Conservation (phyloP, 2,888 invertebrate genomes). For the Conops quadrifasciatus region DNA sequence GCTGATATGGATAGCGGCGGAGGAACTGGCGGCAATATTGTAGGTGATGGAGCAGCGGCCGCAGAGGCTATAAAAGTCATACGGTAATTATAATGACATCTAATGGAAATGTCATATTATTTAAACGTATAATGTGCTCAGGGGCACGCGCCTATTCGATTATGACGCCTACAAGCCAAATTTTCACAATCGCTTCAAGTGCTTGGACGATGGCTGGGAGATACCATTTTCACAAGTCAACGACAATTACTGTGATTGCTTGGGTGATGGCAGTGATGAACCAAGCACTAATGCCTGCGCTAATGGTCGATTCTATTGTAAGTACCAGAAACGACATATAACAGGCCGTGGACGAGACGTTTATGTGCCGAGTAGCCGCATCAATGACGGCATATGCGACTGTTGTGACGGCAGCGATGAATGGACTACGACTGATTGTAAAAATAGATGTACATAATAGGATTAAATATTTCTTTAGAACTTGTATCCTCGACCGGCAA, state of each 20-base stretch:
- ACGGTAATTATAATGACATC: conserved; percentile 46
- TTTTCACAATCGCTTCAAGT: conserved; percentile 65
- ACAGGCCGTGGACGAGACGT: conserved; percentile 62
- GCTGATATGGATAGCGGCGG: conserved; percentile 37
- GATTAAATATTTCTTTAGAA: conserved; percentile 1
- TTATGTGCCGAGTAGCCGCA: conserved; percentile 77
- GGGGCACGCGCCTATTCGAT: conserved; percentile 65
- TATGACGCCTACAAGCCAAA: conserved; percentile 65
- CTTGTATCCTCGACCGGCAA: neutral
- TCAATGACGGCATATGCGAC: conserved; percentile 95
- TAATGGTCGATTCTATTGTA: conserved; percentile 84
- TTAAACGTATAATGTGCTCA: conserved; percentile 41
- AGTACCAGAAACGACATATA: conserved; percentile 64
- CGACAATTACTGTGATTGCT: conserved; percentile 88
- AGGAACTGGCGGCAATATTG: conserved; percentile 26
- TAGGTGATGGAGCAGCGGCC: conserved; percentile 20
- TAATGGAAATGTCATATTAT: neutral
- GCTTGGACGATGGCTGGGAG: conserved; percentile 64
- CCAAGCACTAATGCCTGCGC: conserved; percentile 90
- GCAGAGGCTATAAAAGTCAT: conserved; percentile 55
- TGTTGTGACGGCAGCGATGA: conserved; percentile 94
- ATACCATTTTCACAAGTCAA: conserved; percentile 73
- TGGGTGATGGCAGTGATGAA: conserved; percentile 77
- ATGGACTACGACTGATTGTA: conserved; percentile 66
- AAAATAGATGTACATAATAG: conserved; percentile 55